These are phyloP conservation scores for Melanotaenia duboulayi DNA, from an alignment of 2,113 vertebrate genomes.

Conservation along the genomic window DNA sequence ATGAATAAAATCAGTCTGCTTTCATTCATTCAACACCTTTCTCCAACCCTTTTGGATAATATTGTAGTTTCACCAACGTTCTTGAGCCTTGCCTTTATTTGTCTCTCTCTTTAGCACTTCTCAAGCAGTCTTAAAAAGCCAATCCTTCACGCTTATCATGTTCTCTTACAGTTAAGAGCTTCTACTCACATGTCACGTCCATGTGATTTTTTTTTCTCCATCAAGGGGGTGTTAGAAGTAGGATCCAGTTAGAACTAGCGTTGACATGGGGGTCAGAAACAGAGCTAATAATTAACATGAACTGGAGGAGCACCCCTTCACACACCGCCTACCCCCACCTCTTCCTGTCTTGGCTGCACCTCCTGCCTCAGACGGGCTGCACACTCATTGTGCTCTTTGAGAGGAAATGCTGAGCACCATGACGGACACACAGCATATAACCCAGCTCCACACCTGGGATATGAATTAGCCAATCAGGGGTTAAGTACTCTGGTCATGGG, in stretches of 20 bases:
- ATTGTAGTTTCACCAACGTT: no score
- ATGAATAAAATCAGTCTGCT: no score
- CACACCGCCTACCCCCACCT: conserved; percentile 6
- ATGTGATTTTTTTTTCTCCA: conserved; percentile 33
- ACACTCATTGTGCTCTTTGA: conserved; percentile 59
- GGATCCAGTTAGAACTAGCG: conserved; percentile 61
- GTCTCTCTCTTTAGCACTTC: not conserved
- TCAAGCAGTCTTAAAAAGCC: not conserved
- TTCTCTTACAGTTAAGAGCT: conserved; percentile 21
- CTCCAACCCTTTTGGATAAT: not conserved
- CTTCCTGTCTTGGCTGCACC: conserved; percentile 38
- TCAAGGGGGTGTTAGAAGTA: conserved; percentile 41
- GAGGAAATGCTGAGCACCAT: conserved; percentile 69
- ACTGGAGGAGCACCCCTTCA: conserved; percentile 58
- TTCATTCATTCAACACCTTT: not conserved
- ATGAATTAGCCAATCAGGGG: conserved; percentile 77
- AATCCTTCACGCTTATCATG: conserved; percentile 8
- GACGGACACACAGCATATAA: conserved; percentile 77
- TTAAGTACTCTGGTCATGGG: conserved; percentile 79
- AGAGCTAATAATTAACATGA: conserved; percentile 76
- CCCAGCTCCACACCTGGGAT: conserved; percentile 79
- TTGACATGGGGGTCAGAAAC: conserved; percentile 73
- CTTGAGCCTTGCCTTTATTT: no score
- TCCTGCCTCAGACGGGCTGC: conserved; percentile 59
- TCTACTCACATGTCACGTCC: conserved; percentile 18